Conservation (phyloP, 2,113 vertebrate genomes). For the Neogale vison region DNA sequence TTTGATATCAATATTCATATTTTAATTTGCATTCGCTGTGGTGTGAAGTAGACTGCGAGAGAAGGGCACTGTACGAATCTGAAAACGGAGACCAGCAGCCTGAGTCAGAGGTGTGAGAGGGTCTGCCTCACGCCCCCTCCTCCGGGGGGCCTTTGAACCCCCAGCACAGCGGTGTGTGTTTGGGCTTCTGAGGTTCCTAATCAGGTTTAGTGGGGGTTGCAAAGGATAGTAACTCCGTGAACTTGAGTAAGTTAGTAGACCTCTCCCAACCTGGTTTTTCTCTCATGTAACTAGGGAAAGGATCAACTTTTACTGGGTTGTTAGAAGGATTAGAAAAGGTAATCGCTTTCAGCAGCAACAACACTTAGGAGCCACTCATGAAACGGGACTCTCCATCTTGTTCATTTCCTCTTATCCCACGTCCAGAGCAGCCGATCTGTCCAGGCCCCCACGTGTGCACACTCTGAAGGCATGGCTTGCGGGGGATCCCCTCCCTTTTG, state of each 20-base stretch:
- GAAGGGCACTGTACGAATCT: not conserved
- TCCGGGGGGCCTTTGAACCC: not conserved
- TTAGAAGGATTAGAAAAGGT: not conserved
- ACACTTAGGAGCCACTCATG: not conserved
- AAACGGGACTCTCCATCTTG: not conserved
- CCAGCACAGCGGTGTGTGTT: fast-evolving
- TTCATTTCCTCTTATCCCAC: not conserved
- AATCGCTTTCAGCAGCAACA: not conserved
- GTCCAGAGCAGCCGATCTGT: not conserved
- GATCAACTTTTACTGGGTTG: not conserved
- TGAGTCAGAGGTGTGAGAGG: not conserved
- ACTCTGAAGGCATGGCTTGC: not conserved
- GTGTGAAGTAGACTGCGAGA: slow-evolving; percentile 10
- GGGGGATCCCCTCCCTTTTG: not conserved
- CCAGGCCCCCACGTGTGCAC: not conserved
- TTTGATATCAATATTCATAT: slow-evolving; percentile 56
- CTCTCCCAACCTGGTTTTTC: slow-evolving; percentile 20
- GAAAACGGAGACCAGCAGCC: not conserved
- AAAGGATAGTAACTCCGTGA: not conserved
- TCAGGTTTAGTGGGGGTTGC: not conserved
- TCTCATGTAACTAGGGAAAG: not conserved
- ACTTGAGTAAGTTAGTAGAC: not conserved
- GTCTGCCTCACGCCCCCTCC: not conserved
- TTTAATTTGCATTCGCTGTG: slow-evolving; percentile 58
- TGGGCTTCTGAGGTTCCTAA: not conserved